A percentile compares a stretch with the other conserved stretches of the same genome.
These are phyloP conservation scores for Morus bassanus DNA, from an alignment of 2,797 vertebrate species.

Conservation along the genomic window DNA sequence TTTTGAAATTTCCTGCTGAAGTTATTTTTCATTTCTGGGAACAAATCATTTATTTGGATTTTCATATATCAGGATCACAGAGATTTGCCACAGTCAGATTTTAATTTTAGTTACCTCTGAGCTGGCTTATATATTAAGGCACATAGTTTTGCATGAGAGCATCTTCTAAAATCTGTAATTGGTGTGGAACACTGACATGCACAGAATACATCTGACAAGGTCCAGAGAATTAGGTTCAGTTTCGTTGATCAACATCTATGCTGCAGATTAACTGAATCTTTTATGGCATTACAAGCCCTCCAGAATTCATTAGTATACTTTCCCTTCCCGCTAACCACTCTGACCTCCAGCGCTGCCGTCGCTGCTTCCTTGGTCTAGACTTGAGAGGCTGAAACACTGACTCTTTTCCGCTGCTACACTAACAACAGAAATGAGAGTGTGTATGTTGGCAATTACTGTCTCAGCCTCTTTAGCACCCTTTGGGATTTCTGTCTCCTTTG, in stretches of 20 bases:
- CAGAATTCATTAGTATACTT: conserved; percentile 72
- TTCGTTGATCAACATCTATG: conserved; percentile 75
- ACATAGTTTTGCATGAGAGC: conserved; percentile 77
- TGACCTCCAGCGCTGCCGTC: conserved; percentile 5
- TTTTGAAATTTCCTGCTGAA: conserved; percentile 80
- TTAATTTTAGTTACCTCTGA: conserved; percentile 82
- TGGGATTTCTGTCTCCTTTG: not conserved
- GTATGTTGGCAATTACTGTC: not conserved
- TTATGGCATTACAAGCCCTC: conserved; percentile 71
- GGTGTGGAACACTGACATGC: conserved; percentile 81
- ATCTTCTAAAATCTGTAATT: conserved; percentile 81
- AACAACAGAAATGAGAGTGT: not conserved
- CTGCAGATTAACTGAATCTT: conserved; percentile 80
- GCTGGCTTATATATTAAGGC: conserved; percentile 78
- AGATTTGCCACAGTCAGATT: conserved; percentile 84
- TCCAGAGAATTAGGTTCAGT: conserved; percentile 73
- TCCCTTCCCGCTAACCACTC: conserved; percentile 36
- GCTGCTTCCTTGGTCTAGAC: not conserved
- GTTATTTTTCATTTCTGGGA: conserved; percentile 83
- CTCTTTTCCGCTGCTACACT: not conserved
- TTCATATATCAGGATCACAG: conserved; percentile 85
- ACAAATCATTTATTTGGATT: conserved; percentile 82
- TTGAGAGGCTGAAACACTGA: not conserved
- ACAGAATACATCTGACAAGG: conserved; percentile 79
- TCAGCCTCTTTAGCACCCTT: not conserved